Conservation (phyloP, 2,888 invertebrate species). For the Syrista parreyssii region DNA sequence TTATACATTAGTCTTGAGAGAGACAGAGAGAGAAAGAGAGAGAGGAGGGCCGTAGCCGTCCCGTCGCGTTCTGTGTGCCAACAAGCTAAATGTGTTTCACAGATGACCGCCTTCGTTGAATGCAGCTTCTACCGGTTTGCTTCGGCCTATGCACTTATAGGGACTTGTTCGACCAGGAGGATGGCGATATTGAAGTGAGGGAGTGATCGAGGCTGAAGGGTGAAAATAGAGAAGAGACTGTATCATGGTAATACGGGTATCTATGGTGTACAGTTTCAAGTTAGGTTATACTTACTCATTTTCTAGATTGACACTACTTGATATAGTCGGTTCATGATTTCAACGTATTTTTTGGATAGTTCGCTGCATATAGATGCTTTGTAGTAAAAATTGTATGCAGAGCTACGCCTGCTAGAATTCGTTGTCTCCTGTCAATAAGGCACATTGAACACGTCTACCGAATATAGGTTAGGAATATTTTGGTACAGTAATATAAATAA, state of each 20-base stretch:
- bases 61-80: conserved; percentile 62
- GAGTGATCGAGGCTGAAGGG: not conserved
- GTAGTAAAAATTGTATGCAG: too few relatives aligned
- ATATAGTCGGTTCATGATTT: not conserved
- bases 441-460: too few relatives aligned
- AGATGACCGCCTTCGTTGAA: conserved; percentile 62
- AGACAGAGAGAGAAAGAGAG: conserved; percentile 7
- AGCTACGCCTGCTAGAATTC: too few relatives aligned
- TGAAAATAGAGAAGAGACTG: not conserved
- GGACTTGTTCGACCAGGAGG: conserved; percentile 19
- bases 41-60: conserved; percentile 40
- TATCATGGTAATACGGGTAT: not conserved
- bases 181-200: conserved; percentile 12
- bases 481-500: too few relatives aligned
- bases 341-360: not conserved
- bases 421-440: too few relatives aligned
- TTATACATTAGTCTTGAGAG: not conserved
- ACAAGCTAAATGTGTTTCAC: conserved; percentile 66
- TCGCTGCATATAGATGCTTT: too few relatives aligned
- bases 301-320: not conserved
- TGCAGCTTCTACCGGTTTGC: conserved; percentile 42
- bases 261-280: not conserved
- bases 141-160: conserved; percentile 33
- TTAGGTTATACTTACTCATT: not conserved
- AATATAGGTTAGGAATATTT: too few relatives aligned